A percentile compares a stretch with the other conserved stretches of the same genome.
Conservation (phyloP, 2,888 invertebrate genomes). For the Eudemis profundana region DNA sequence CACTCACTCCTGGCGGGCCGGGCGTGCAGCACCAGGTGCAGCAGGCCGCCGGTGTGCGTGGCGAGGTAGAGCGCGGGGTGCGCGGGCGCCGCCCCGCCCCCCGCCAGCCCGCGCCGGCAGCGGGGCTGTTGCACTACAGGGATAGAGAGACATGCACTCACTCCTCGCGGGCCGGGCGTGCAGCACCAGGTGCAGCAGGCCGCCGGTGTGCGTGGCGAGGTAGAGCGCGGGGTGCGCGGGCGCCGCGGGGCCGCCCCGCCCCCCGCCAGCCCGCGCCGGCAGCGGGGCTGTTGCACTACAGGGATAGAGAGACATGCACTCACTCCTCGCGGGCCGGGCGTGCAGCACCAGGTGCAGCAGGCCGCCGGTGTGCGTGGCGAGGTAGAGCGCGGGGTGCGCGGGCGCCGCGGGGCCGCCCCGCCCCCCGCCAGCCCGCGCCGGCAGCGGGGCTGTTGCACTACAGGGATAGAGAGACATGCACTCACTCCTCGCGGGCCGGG, state of each 20-base stretch:
- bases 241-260: not conserved
- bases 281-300: too few relatives aligned
- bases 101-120: too few relatives aligned
- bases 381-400: constrained; percentile 46
- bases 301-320: constrained; percentile 64
- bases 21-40: too few relatives aligned
- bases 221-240: constrained; percentile 65
- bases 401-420: not conserved
- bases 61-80: too few relatives aligned
- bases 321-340: not conserved
- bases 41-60: too few relatives aligned
- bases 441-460: too few relatives aligned
- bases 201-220: not conserved
- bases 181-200: not conserved
- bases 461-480: not conserved
- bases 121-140: not conserved
- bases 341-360: not conserved
- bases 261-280: not conserved
- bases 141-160: not conserved
- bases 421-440: too few relatives aligned
- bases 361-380: not conserved
- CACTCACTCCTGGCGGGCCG: too few relatives aligned
- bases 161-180: not conserved
- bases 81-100: too few relatives aligned
- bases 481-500: constrained; percentile 44